Evolutionary conservation across 2,888 invertebrate species (phyloP).

Genomic region (Tanaodytes sp.): DNA sequence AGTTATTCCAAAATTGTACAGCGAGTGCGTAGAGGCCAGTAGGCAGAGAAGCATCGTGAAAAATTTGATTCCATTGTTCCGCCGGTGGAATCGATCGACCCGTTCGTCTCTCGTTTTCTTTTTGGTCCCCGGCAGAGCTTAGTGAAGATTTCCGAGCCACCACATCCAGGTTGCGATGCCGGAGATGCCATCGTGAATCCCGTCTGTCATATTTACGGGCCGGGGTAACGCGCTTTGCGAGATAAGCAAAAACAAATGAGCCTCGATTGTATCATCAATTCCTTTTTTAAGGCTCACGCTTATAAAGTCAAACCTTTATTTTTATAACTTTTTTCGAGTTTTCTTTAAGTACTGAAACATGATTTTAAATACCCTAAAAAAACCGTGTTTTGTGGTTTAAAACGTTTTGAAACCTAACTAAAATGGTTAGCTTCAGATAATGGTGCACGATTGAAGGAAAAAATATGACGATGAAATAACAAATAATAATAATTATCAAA

Average conservation of each 20-base stretch:
- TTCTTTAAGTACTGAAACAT: too few species aligned
- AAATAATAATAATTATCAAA: too few species aligned
- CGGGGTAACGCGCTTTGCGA: conserved; percentile 58
- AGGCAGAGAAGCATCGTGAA: conserved; percentile 21
- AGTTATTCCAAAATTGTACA: neutral
- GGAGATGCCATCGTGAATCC: conserved; percentile 60
- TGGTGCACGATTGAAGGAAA: too few species aligned
- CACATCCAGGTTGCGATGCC: conserved; percentile 34
- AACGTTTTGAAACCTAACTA: too few species aligned
- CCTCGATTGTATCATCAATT: conserved; percentile 63
- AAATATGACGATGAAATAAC: too few species aligned
- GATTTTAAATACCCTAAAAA: too few species aligned
- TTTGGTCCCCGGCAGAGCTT: conserved; percentile 17
- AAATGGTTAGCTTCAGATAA: too few species aligned
- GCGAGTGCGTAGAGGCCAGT: neutral
- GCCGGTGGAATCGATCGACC: conserved; percentile 35
- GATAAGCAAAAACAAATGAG: conserved; percentile 71
- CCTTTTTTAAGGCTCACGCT: conserved; percentile 41
- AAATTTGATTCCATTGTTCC: conserved; percentile 40
- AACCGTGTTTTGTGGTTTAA: too few species aligned
- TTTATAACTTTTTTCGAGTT: too few species aligned
- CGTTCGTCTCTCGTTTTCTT: conserved; percentile 27
- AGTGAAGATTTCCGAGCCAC: conserved; percentile 32
- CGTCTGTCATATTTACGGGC: conserved; percentile 68
- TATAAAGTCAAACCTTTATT: conserved; percentile 20